phyloP scores from a whole-genome alignment of 1,140 invertebrate species.

The Paralvinella palmiformis region DNA sequence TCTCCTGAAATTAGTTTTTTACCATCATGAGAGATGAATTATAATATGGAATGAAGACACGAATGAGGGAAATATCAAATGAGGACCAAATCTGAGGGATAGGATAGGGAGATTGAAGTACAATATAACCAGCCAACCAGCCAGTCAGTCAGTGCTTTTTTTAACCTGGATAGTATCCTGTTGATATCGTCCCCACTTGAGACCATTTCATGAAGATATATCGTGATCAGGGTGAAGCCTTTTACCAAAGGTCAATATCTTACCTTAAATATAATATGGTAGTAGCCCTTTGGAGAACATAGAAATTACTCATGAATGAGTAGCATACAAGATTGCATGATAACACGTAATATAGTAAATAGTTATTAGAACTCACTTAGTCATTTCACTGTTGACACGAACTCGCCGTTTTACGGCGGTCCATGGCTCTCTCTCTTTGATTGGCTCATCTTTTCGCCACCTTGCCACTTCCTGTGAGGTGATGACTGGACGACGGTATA shows the following conservation, averaged over 20 bases:
- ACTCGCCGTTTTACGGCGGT: conserved; percentile 34
- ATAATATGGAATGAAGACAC: no score
- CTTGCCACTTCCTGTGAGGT: conserved; percentile 33
- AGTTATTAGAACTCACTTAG: conserved; percentile 27
- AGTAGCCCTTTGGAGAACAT: neutral
- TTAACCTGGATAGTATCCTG: no score
- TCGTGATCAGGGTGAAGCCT: no score
- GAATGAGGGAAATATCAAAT: no score
- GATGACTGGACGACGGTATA: conserved; percentile 34
- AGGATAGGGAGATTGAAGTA: no score
- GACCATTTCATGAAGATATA: no score
- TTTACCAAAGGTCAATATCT: neutral
- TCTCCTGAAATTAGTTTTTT: no score
- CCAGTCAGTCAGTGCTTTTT: no score
- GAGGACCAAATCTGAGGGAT: no score
- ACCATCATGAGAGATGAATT: no score
- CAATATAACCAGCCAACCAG: no score
- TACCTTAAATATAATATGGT: neutral
- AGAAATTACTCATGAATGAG: neutral
- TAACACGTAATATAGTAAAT: neutral
- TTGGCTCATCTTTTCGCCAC: conserved; percentile 32
- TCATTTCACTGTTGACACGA: conserved; percentile 47
- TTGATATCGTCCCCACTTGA: no score
- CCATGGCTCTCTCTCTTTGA: conserved; percentile 36
- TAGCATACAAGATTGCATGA: neutral